Base-by-base conservation (phyloP, 1,140 invertebrate species). In the Hirudo medicinalis region DNA sequence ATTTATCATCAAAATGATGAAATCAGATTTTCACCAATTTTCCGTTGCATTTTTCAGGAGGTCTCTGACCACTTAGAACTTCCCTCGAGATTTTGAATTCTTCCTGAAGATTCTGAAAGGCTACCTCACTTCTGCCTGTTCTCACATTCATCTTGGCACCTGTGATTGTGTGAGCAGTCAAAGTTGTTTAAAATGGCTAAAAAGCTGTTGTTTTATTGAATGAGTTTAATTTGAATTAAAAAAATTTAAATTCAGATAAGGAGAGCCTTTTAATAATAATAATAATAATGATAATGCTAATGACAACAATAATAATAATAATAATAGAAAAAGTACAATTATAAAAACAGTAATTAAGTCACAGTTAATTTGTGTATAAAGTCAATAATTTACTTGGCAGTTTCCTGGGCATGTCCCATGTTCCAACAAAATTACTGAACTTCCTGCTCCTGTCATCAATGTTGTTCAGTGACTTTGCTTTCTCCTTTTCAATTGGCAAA, bases 391-490 rank as follows among this genome's bases (percentile, higher is more conserved):
- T 25, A 63, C 57, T 63, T 63, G 57, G 57, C 57, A 63, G 29
- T 15, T 63, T 63, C 19, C 29, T 63, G 8, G 57, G 57, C 57
- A 63, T 63, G 15, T 63, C 57, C 57, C 57, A 63, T 11, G 57
- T 63, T 13, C 57, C 29, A 25, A 63, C 57, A 63, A 63, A 63
- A 32, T n/a, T 63, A 15, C 57, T 63, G 57, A 63, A 63, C 57
- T 63, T 63, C 19, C 57, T 63, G 57, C 22, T 63, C 8, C 29
- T 63, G 20, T 32, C 29, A 63, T 63, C 13, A 22, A 63, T 25
- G 57, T 63, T 32, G 57, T 22, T 63, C 22, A 63, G 57, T 25
- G 57, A 63, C 19, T 22, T 22, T 63, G 29, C 29, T 9, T 5
- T 25, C 15, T 2, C 22, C 4, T 32, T 6, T 63, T 63, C 11